A percentile compares a stretch with the other conserved stretches of the same genome.
Conservation (phyloP, 2,113 vertebrate genomes). For the Chaenogobius annularis region DNA sequence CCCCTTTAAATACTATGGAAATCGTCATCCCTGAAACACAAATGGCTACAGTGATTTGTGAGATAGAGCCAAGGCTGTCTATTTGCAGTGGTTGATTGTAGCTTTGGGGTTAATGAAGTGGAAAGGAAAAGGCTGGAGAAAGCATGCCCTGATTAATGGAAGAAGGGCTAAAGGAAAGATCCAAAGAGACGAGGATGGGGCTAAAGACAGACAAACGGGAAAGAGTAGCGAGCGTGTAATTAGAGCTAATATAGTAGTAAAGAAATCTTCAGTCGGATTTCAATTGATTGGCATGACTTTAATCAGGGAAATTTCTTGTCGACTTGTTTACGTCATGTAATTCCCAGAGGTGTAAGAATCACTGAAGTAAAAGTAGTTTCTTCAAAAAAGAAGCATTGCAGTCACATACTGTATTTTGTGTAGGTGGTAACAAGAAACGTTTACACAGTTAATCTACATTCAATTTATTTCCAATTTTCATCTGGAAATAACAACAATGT, state of each 20-base stretch:
- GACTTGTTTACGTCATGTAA: background rate
- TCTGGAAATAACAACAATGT: too few relatives aligned
- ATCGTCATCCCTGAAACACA: background rate
- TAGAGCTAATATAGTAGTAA: slow-evolving; percentile 35
- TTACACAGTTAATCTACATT: background rate
- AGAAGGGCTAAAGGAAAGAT: background rate
- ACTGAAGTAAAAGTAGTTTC: background rate
- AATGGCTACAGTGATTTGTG: slow-evolving; percentile 47
- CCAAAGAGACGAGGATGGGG: slow-evolving; percentile 10
- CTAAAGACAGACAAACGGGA: slow-evolving; percentile 17
- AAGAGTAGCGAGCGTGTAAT: slow-evolving; percentile 19
- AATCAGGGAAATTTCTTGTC: slow-evolving; percentile 30
- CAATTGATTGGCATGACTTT: slow-evolving; percentile 48
- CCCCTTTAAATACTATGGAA: background rate
- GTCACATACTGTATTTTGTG: background rate
- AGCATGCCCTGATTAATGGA: slow-evolving; percentile 56
- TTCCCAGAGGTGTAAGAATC: background rate
- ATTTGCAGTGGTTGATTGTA: slow-evolving; percentile 53
- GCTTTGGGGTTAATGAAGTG: slow-evolving; percentile 65
- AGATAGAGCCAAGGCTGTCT: slow-evolving; percentile 56
- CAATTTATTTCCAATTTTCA: too few relatives aligned
- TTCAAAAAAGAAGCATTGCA: slow-evolving; percentile 21
- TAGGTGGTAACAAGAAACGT: background rate
- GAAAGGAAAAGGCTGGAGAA: slow-evolving; percentile 52
- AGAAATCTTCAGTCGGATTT: slow-evolving; percentile 20